A percentile compares a stretch with the other conserved stretches of the same genome.
Evolutionary conservation across 1,140 invertebrate species (phyloP).

Genomic region (Whitmania pigra): DNA sequence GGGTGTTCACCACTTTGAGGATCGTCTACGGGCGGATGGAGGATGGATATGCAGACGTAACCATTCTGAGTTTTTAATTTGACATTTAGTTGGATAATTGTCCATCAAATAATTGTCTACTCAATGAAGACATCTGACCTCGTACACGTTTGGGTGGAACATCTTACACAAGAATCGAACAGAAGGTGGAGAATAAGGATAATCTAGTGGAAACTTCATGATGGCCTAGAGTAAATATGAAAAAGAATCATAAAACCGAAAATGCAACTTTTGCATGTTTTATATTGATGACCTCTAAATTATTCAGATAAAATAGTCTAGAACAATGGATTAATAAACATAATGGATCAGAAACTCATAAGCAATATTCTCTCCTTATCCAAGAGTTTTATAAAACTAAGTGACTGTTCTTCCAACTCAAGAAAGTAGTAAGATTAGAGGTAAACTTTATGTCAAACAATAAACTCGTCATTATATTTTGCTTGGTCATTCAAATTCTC

Average conservation of each 20-base stretch:
- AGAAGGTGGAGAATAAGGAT: conserved; percentile 93
- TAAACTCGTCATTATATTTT: background rate
- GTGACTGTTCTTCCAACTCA: no score
- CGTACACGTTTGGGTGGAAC: conserved; percentile 99
- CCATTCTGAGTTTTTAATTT: conserved; percentile 61
- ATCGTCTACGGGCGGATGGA: conserved; percentile 96
- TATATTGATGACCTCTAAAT: no score
- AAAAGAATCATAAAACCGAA: no score
- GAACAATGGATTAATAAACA: no score
- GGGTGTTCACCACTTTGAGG: conserved; percentile 95
- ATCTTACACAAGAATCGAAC: conserved; percentile 95
- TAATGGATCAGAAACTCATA: no score
- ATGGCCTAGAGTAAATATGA: conserved; percentile 39
- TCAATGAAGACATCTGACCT: conserved; percentile 55
- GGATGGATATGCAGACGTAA: conserved; percentile 96
- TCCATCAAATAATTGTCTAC: background rate
- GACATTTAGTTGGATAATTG: background rate
- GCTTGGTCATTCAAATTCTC: background rate
- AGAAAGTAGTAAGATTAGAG: background rate
- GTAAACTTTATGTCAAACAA: background rate
- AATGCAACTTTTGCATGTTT: no score
- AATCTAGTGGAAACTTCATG: conserved; percentile 93
- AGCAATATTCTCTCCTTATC: no score
- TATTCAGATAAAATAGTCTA: no score
- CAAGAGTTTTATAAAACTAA: no score